Base-by-base conservation (phyloP, 2,113 vertebrate species). In the Pangasianodon hypophthalmus region DNA sequence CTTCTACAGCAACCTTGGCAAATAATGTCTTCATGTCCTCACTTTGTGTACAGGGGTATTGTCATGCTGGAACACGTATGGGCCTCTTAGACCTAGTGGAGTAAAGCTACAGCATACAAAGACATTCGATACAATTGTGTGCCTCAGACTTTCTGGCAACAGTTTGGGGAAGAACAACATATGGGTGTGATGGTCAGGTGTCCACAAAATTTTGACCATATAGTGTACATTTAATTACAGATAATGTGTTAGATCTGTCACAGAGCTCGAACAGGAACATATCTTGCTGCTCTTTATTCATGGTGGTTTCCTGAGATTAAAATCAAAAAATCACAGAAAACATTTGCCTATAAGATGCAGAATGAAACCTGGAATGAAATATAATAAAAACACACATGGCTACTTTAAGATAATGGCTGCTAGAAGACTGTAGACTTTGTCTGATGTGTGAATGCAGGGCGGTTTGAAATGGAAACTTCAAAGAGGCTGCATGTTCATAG, bases 401-500 rank as follows among this genome's bases (percentile, higher is more conserved):
- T 90, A 89, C 92, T 91, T 91, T 89, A 88, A 93, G 88, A 94
- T 96, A 95, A 96, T 93, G 90, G 94, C 93, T 93, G 86, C 92
- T 91, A 91, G 93, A 92, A 94, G 92, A 87, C 90, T 87, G 85
- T 75, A 81, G 88, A 89, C 91, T 92, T 91, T 90, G 92, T 95
- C 96, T 96, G 95, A 96, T 95, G 95, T 95, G 54, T 91, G 90
- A 89, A 93, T 94, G 90, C 88, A 89, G 77, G 91, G 84, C 29
- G 26, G 52, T 89, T 80, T 85, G 83, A 95, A 95, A 96, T 95
- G 94, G 94, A 93, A 95, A 95, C 95, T 94, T 96, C 95, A 96
- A 96, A 96, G 94, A 86, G 88, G 87, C 89, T 52, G 88, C 93
- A 50, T 94, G 92, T 94, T 93, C 93, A 88, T 87, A 91, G 92